phyloP scores from a whole-genome alignment of 2,888 invertebrate genomes.

The Drosophila tripunctata region DNA sequence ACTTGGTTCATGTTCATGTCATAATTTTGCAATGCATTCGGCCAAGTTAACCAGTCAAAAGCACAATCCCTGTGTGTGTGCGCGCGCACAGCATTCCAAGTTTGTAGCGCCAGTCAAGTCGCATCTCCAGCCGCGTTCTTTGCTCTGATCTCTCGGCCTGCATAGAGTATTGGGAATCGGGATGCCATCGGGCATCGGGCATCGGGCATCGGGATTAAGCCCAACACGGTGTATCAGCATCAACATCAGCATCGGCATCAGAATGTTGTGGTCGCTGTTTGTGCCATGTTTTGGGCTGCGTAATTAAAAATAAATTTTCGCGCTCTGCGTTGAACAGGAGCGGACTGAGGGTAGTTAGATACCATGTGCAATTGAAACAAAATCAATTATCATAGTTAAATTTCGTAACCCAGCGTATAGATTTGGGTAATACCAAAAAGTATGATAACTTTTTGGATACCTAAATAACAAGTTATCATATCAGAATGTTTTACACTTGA shows the following conservation, averaged over 20 bases:
- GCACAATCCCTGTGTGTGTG: not conserved
- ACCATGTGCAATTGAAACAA: too few relatives aligned
- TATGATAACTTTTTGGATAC: too few relatives aligned
- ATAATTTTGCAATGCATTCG: constrained; percentile 78
- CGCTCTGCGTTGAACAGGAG: constrained; percentile 55
- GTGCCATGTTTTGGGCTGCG: constrained; percentile 72
- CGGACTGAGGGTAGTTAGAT: constrained; percentile 5
- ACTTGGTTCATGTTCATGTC: constrained; percentile 83
- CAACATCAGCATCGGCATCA: constrained; percentile 41
- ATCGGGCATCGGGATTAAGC: constrained; percentile 5
- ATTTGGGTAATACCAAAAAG: too few relatives aligned
- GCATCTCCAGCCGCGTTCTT: constrained; percentile 35
- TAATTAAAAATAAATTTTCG: constrained; percentile 81
- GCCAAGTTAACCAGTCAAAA: constrained; percentile 16
- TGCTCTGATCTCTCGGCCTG: constrained; percentile 16
- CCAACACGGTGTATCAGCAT: constrained; percentile 14
- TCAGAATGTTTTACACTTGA: too few relatives aligned
- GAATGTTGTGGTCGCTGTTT: constrained; percentile 70
- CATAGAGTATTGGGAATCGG: constrained; percentile 1
- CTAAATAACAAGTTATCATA: too few relatives aligned
- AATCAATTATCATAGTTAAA: too few relatives aligned
- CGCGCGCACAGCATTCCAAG: constrained; percentile 32
- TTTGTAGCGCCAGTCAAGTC: constrained; percentile 6
- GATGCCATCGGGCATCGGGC: constrained; percentile 3
- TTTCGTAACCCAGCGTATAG: too few relatives aligned